These are phyloP conservation scores for Nasua narica DNA, from an alignment of 2,797 vertebrate species.

Conservation along the genomic window DNA sequence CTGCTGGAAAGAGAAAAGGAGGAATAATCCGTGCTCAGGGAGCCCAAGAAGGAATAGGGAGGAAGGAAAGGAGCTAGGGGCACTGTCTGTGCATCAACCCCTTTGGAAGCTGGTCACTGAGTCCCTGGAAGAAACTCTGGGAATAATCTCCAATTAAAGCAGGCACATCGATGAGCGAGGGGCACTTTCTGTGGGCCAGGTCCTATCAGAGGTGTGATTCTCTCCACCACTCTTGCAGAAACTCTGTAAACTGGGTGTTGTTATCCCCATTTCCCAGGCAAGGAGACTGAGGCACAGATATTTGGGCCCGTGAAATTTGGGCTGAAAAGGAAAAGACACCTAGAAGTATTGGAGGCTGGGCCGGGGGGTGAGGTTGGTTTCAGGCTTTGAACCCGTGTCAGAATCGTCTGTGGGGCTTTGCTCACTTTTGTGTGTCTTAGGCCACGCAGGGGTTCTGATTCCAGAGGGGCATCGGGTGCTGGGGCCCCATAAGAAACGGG, in stretches of 20 bases:
- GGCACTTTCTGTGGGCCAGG: not conserved
- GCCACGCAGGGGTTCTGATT: not conserved
- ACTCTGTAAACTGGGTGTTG: not conserved
- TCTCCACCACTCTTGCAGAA: not conserved
- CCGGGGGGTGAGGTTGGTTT: rapidly evolving
- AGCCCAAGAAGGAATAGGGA: not conserved
- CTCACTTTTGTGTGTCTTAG: not conserved
- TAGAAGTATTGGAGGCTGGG: no score
- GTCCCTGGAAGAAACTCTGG: not conserved
- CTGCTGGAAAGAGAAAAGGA: not conserved
- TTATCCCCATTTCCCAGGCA: not conserved
- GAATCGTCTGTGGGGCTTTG: not conserved
- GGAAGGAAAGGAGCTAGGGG: not conserved
- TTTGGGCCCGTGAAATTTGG: not conserved
- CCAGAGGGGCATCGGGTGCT: rapidly evolving
- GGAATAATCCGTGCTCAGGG: not conserved
- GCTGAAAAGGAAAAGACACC: not conserved
- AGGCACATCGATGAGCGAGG: no score
- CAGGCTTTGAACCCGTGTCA: not conserved
- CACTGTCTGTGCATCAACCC: no score
- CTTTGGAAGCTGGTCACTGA: not conserved
- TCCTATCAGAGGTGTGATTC: not conserved
- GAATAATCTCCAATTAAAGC: not conserved
- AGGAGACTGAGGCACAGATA: not conserved
- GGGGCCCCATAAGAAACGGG: rapidly evolving